phyloP scores from a whole-genome alignment of 2,113 vertebrate species.

The Turnix velox region DNA sequence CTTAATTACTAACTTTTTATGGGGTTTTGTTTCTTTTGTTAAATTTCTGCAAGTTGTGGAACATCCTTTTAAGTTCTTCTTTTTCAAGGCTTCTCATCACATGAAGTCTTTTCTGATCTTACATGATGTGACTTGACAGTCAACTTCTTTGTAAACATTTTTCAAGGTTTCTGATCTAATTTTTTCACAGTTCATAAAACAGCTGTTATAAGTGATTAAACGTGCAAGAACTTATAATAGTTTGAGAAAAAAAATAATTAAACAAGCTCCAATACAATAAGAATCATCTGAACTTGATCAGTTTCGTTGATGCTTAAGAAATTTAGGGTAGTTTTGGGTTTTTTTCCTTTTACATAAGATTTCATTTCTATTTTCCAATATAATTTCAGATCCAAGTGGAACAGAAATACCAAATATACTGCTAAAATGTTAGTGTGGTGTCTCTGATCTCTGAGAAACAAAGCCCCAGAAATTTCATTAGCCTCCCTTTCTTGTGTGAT shows the following conservation, averaged over 20 bases:
- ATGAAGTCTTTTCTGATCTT: not conserved
- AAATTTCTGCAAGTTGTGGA: not conserved
- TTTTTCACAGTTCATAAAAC: conserved; percentile 1
- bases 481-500: not conserved
- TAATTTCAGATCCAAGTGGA: not conserved
- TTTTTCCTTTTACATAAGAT: not conserved
- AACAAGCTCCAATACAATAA: not conserved
- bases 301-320: not conserved
- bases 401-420: not conserved
- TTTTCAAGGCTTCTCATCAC: not conserved
- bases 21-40: not conserved
- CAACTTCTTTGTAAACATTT: not conserved
- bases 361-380: not conserved
- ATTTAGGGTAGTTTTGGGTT: not conserved
- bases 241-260: conserved; percentile 35
- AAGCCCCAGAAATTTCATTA: conserved; percentile 28
- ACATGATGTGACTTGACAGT: not conserved
- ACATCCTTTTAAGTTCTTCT: not conserved
- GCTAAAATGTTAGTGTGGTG: not conserved
- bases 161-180: not conserved
- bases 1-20: not conserved
- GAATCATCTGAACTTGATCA: not conserved
- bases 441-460: not conserved
- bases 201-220: not conserved
- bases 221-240: not conserved